These are phyloP conservation scores for Phoebastria nigripes DNA, from an alignment of 2,797 vertebrate species.

Conservation along the genomic window DNA sequence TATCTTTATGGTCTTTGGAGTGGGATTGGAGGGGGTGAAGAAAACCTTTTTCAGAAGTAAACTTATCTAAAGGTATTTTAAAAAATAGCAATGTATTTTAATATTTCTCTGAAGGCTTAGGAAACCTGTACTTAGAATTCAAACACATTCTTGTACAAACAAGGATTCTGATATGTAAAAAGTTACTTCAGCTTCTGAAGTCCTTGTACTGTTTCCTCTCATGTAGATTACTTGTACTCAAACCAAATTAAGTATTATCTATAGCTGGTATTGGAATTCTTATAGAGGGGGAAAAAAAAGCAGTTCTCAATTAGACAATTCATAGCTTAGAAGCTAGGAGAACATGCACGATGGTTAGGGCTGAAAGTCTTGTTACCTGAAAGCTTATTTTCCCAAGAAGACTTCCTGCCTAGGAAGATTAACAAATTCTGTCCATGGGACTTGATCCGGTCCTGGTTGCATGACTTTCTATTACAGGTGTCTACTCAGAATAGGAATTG, in stretches of 20 bases:
- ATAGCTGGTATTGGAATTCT: background rate
- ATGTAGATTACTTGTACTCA: background rate
- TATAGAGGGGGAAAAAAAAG: fast-evolving
- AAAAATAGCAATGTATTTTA: background rate
- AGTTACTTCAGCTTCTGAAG: background rate
- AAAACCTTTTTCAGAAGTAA: background rate
- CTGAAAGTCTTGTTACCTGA: background rate
- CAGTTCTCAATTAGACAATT: background rate
- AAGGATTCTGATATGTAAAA: background rate
- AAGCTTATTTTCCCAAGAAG: background rate
- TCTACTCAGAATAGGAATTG: background rate
- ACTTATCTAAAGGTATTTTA: background rate
- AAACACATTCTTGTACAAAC: background rate
- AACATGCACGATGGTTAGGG: fast-evolving
- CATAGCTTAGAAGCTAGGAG: background rate
- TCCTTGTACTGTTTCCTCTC: background rate
- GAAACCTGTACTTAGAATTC: background rate
- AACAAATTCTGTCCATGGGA: background rate
- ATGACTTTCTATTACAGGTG: background rate
- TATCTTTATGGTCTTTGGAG: background rate
- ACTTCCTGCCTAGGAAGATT: background rate
- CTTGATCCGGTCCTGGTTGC: background rate
- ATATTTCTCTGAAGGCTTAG: background rate
- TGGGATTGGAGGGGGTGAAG: background rate
- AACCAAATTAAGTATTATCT: background rate